Conservation (phyloP, 1,140 invertebrate genomes). For the Mesaphorura yosii region DNA sequence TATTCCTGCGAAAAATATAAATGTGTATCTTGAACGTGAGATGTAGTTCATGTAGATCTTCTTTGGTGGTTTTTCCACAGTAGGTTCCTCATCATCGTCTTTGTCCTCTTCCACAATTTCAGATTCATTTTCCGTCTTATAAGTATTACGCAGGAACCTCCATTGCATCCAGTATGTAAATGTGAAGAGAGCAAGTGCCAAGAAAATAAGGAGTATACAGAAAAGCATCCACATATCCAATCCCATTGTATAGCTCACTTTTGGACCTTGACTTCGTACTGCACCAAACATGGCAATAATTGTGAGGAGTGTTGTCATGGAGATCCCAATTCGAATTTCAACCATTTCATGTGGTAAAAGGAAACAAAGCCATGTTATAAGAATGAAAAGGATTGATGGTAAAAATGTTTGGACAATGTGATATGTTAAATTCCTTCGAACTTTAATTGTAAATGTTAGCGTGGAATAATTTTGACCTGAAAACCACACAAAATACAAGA, state of each 20-base stretch:
- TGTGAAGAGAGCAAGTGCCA: not conserved
- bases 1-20: too few relatives aligned
- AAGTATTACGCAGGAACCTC: too few relatives aligned
- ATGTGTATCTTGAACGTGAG: too few relatives aligned
- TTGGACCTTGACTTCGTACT: constrained; percentile 21
- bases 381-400: not conserved
- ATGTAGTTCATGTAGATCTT: too few relatives aligned
- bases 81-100: too few relatives aligned
- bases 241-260: constrained; percentile 34
- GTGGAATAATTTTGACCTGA: not conserved
- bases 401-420: constrained; percentile 4
- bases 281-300: constrained; percentile 6
- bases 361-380: constrained; percentile 6
- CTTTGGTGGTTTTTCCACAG: too few relatives aligned
- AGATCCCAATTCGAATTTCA: constrained; percentile 1
- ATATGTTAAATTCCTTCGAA: constrained; percentile 1
- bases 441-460: not conserved
- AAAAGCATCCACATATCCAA: not conserved
- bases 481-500: not conserved
- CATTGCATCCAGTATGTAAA: not conserved
- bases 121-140: too few relatives aligned
- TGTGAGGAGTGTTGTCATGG: constrained; percentile 11
- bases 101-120: too few relatives aligned
- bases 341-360: not conserved
- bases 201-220: not conserved